Evolutionary conservation across 2,888 invertebrate species (phyloP).

Genomic region (Actias luna): DNA sequence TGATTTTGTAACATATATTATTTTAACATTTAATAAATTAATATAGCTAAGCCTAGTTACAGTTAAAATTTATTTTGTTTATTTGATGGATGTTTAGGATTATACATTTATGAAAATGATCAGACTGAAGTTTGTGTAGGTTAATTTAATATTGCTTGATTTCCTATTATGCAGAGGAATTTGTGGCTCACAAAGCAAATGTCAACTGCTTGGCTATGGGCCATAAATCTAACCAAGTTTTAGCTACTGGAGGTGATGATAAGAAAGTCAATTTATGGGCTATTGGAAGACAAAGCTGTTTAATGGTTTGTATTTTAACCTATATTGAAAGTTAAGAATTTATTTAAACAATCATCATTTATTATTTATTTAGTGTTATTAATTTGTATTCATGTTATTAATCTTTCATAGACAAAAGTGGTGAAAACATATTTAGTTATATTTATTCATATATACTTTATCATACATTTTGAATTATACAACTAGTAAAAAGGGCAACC

Average conservation of each 20-base stretch:
- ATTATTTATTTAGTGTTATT: not conserved
- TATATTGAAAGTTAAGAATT: not conserved
- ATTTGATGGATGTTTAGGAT: too few relatives aligned
- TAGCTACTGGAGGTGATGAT: slow-evolving; percentile 97
- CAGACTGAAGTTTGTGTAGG: too few relatives aligned
- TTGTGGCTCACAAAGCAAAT: slow-evolving; percentile 92
- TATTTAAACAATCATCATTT: not conserved
- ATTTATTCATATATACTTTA: too few relatives aligned
- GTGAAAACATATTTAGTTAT: too few relatives aligned
- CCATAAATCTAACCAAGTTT: slow-evolving; percentile 94
- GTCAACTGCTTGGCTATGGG: slow-evolving; percentile 95
- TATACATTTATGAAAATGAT: too few relatives aligned
- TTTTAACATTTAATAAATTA: too few relatives aligned
- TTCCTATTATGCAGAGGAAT: slow-evolving; percentile 85
- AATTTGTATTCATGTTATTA: not conserved
- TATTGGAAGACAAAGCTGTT: slow-evolving; percentile 95
- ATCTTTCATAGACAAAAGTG: not conserved
- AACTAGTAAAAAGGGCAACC: too few relatives aligned
- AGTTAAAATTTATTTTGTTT: too few relatives aligned
- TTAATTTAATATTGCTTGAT: too few relatives aligned
- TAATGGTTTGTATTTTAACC: slow-evolving; percentile 86
- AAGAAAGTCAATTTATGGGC: slow-evolving; percentile 99
- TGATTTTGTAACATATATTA: too few relatives aligned
- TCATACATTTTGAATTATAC: too few relatives aligned
- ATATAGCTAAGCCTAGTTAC: too few relatives aligned